phyloP scores from a whole-genome alignment of 92 coral and sea anemone species.

The Hydrozoanthus gracilis region DNA sequence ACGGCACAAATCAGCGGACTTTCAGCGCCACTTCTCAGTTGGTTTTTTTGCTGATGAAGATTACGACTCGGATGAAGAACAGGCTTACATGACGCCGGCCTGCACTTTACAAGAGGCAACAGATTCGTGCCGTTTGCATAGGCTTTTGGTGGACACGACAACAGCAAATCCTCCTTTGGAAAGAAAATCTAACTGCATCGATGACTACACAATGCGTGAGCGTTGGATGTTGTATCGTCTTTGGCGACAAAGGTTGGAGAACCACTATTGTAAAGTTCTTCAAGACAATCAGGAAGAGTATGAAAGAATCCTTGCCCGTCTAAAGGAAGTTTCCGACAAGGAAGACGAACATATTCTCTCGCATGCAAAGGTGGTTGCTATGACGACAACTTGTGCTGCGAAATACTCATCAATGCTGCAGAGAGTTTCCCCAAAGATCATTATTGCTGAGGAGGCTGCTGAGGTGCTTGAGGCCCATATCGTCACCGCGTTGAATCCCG shows the following conservation, averaged over 20 bases:
- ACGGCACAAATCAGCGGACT: constrained; percentile 20
- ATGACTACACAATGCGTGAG: background rate
- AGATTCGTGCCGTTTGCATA: background rate
- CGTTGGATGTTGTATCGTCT: constrained; percentile 84
- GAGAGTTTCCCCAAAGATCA: constrained; percentile 76
- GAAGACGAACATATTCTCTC: constrained; percentile 58
- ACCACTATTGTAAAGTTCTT: constrained; percentile 46
- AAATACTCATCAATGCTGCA: constrained; percentile 71
- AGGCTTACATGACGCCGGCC: background rate
- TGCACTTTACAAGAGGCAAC: constrained; percentile 28
- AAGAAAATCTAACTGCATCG: background rate
- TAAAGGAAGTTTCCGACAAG: constrained; percentile 60
- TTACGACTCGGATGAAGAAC: constrained; percentile 26
- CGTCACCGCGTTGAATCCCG: constrained; percentile 74
- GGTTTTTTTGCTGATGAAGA: constrained; percentile 28
- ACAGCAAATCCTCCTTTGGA: background rate
- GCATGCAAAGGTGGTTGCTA: constrained; percentile 53
- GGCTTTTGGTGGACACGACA: constrained; percentile 31
- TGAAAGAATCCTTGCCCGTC: constrained; percentile 59
- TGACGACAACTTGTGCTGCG: constrained; percentile 78
- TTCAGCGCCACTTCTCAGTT: constrained; percentile 28
- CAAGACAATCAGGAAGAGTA: constrained; percentile 57
- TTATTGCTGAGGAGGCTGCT: constrained; percentile 94
- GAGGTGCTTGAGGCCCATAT: constrained; percentile 95
- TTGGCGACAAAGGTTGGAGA: constrained; percentile 77